These are phyloP conservation scores for Hydractinia echinata DNA, from an alignment of 30 jellyfish, hydroid and myxozoan genomes.

Conservation along the genomic window DNA sequence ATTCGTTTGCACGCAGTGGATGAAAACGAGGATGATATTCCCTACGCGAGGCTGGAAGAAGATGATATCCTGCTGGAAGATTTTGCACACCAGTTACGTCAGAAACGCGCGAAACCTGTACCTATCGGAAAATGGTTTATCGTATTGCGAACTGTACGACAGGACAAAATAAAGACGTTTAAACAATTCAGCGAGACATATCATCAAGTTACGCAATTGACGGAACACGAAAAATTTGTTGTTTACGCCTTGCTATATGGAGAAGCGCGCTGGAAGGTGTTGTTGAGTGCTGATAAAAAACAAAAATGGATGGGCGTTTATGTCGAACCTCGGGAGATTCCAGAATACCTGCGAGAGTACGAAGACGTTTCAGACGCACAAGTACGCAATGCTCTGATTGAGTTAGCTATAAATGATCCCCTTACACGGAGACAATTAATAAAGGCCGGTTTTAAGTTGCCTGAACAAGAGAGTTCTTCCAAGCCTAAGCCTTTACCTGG, in stretches of 20 bases:
- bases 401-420: constrained; percentile 28
- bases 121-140: constrained; percentile 29
- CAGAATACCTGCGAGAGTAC: constrained; percentile 10
- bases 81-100: neutral
- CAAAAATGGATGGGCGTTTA: neutral
- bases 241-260: constrained; percentile 24
- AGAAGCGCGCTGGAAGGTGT: constrained; percentile 17
- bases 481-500: constrained; percentile 3
- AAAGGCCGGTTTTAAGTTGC: constrained; percentile 21
- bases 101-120: constrained; percentile 22
- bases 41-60: neutral
- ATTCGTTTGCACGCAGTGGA: neutral
- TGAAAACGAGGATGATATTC: neutral
- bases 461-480: neutral
- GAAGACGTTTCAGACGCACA: neutral
- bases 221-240: constrained; percentile 24
- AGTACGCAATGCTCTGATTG: neutral
- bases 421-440: constrained; percentile 7
- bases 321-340: constrained; percentile 19
- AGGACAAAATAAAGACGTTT: constrained; percentile 12
- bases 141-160: constrained; percentile 10
- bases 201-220: constrained; percentile 13
- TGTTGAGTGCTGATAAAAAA: neutral
- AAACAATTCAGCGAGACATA: constrained; percentile 22
- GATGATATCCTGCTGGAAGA: constrained; percentile 18